Evolutionary conservation across 1,140 invertebrate species (phyloP), one percentile per base, ranked within the genome.

Genomic region (Drosophila micromelanica): DNA sequence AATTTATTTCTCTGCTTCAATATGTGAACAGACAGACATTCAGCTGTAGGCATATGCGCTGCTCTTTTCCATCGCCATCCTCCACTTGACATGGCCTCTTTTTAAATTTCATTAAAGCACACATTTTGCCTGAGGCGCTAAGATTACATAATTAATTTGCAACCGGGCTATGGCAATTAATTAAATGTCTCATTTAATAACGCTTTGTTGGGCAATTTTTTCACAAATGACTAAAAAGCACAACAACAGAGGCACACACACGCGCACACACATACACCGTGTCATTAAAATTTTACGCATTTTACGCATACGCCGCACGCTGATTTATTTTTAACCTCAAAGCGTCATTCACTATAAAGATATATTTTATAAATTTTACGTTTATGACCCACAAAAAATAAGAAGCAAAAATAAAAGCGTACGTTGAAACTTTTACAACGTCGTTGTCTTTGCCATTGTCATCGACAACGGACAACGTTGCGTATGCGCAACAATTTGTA

Each of bases 101-200:
- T 86, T 87, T 81, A 78, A 86, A 81, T 82, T 86, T 71, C 43
- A 78, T 78, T 76, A 78, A 89, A 86, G 82, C 69, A 52, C 75
- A 64, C 52, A 70, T 62, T 78, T 60, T 54, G 84, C 84, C 73
- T 55, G 32, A 89, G 76, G 79, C 76, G 84, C 84, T 84, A 84
- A 89, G 85, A 87, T 89, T 89, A 89, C 84, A 82, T 84, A 89
- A 89, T 89, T 89, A 89, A 89, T 84, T 89, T 89, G 69, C 79
- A 77, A 69, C 69, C 76, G 48, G 52, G 74, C 62, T 70, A 55
- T 57, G 61, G 75, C 79, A 89, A 89, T 89, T 89, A 89, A 89
- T 89, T 89, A 89, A 89, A 89, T 84, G 84, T 87, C 84, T 84
- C 79, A 89, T 89, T 89, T 89, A 89, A 80, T 89, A 89, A 89